Percentiles rank a stretch among this genome's conserved stretches.
phyloP scores from a whole-genome alignment of 2,888 invertebrate genomes.

The Drosophila niveifrons region DNA sequence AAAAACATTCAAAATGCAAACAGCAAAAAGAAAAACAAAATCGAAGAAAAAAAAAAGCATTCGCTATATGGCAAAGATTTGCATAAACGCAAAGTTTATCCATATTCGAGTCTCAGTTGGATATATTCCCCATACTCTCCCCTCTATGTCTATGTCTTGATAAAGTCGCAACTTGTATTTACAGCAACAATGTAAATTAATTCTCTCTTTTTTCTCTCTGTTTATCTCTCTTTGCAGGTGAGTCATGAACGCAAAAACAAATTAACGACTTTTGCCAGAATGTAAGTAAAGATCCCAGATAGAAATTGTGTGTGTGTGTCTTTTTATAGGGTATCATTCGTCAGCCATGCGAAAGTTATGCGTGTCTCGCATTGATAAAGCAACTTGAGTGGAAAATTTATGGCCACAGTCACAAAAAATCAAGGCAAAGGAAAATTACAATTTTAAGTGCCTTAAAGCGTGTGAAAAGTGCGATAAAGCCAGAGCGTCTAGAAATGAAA shows the following conservation, averaged over 20 bases:
- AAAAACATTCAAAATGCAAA: neutral
- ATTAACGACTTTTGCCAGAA: conserved; percentile 28
- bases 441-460: conserved; percentile 65
- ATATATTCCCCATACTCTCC: neutral
- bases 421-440: conserved; percentile 56
- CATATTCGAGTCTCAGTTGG: neutral
- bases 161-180: conserved; percentile 13
- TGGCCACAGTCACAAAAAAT: conserved; percentile 64
- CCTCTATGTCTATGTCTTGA: conserved; percentile 26
- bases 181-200: conserved; percentile 38
- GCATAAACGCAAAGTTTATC: conserved; percentile 33
- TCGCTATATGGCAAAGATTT: conserved; percentile 16
- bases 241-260: conserved; percentile 46
- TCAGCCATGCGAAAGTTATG: conserved; percentile 56
- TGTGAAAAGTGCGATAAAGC: conserved; percentile 55
- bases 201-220: conserved; percentile 11
- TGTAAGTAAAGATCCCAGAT: conserved; percentile 22
- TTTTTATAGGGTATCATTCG: conserved; percentile 31
- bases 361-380: conserved; percentile 54
- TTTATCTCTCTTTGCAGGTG: conserved; percentile 72
- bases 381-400: conserved; percentile 68
- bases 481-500: conserved; percentile 23
- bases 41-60: conserved; percentile 16
- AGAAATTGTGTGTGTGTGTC: neutral
- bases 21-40: neutral